Conservation (phyloP, 2,797 vertebrate species). For the Etheostoma nigrum region DNA sequence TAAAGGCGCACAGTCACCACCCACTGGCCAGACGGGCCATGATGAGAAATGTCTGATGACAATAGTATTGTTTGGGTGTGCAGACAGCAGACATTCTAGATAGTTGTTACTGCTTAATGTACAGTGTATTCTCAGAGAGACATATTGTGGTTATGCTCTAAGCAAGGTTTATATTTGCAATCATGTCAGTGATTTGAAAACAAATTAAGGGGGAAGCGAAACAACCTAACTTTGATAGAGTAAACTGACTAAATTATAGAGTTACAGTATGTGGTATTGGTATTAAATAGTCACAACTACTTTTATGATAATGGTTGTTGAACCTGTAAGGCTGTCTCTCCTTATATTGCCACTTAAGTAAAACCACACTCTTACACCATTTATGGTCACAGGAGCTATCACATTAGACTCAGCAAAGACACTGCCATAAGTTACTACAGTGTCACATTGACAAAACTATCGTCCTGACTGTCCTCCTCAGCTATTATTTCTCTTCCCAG, state of each 20-base stretch:
- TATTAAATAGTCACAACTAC: background rate
- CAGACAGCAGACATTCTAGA: constrained; percentile 16
- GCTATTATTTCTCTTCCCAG: constrained; percentile 35
- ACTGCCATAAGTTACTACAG: constrained; percentile 21
- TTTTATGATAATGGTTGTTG: background rate
- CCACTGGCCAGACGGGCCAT: constrained; percentile 45
- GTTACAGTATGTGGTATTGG: background rate
- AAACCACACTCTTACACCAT: constrained; percentile 24
- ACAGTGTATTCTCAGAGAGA: constrained; percentile 4
- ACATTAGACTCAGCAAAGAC: constrained; percentile 12
- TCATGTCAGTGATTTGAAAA: constrained; percentile 11
- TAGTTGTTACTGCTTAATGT: constrained; percentile 5
- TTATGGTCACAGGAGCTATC: constrained; percentile 13
- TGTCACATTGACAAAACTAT: background rate
- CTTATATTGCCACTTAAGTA: background rate
- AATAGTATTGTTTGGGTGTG: constrained; percentile 39
- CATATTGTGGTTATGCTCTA: background rate
- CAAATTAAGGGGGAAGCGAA: constrained; percentile 20
- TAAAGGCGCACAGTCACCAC: constrained; percentile 32
- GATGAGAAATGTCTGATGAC: constrained; percentile 65
- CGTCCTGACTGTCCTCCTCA: constrained; percentile 2
- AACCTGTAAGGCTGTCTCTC: background rate
- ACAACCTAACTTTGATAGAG: background rate
- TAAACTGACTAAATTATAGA: no score
- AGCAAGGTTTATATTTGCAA: background rate